Conservation (phyloP, 2,113 vertebrate genomes). For the Dipodomys spectabilis region DNA sequence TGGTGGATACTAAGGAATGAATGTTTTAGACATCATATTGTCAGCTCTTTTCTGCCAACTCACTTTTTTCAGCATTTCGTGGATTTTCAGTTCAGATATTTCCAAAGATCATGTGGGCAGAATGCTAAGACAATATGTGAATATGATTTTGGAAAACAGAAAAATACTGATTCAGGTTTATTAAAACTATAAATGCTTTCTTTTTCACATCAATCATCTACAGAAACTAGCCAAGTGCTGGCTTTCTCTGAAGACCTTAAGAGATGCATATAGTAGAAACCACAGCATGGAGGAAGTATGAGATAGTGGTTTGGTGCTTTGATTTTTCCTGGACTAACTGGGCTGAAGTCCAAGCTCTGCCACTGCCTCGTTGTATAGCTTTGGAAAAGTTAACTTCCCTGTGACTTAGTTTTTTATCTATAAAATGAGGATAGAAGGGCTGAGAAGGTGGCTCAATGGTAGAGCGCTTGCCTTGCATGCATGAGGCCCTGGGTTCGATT, state of each 20-base stretch:
- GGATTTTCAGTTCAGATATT: background rate
- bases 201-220: background rate
- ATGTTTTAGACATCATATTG: background rate
- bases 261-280: background rate
- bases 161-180: background rate
- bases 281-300: too few species aligned
- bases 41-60: background rate
- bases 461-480: too few species aligned
- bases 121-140: background rate
- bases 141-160: conserved; percentile 5
- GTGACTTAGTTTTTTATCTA: background rate
- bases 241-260: background rate
- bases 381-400: background rate
- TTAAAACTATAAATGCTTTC: background rate
- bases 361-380: background rate
- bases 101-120: background rate
- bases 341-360: background rate
- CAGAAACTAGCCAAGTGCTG: too few species aligned
- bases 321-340: background rate
- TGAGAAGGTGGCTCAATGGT: too few species aligned
- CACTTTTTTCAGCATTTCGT: background rate
- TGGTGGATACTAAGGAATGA: background rate
- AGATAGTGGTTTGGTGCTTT: background rate
- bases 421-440: background rate
- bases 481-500: too few species aligned